Evolutionary conservation across 1,140 invertebrate species (phyloP), one percentile per base, ranked within the genome.

Genomic region (Drosophila kurseongensis): DNA sequence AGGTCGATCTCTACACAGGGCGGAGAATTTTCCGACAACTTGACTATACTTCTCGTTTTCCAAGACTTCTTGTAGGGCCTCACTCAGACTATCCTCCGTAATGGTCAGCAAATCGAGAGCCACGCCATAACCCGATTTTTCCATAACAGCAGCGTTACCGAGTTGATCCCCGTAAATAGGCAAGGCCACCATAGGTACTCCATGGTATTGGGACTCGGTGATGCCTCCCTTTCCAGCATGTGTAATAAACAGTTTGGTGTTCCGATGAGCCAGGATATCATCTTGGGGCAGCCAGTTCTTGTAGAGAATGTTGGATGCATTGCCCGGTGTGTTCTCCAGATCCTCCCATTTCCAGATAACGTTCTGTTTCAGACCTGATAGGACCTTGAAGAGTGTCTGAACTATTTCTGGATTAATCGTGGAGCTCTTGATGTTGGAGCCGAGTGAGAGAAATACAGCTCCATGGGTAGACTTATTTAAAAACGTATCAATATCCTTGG

Each of bases 261-360:
- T 96, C 4, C 93, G 93, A 92, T 96, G 96, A 42, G 94, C 96
- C 5, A 92, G 88, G 75, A 96, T 93, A 72, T 96, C 95, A 61
- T 94, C 95, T 80, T 97, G 96, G 0, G 96, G 96, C 4, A 96
- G 76, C 96, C 96, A 96, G 57, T 94, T 94, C 47, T 92, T 93
- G 3, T 95, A 91, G 44, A 95, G 92, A 1, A 97, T 93, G 90
- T 97, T 97, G 0, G 91, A 47, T 0, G 95, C 92, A 42, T 93
- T 93, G 1, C 93, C 92, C 0, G 90, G 91, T 94, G 50, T 95
- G 92, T 86, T 94, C 93, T 82, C 94, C 12, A 76, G 40, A 93
- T 91, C 78, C 56, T 91, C 89, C 91, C 93, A 95, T 91, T 95
- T 95, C 94, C 94, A 95, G 18, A 95, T 76, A 3, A 95, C 93